A percentile compares a stretch with the other conserved stretches of the same genome.
phyloP scores from a whole-genome alignment of 2,797 vertebrate genomes.

The Epinephelus awoara region DNA sequence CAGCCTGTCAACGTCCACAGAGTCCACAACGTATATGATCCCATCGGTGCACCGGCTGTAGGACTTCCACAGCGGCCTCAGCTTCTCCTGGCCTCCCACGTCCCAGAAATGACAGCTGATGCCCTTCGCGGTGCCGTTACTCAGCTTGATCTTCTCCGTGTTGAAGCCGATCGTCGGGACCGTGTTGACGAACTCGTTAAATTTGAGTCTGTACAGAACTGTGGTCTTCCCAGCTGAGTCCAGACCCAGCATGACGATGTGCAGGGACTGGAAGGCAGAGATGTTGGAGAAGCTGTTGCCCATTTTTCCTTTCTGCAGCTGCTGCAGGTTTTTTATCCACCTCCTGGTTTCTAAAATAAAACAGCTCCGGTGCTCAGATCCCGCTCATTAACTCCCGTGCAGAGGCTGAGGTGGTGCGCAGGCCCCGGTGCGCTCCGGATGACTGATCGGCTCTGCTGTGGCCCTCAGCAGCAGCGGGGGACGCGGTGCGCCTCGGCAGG shows the following conservation, averaged over 20 bases:
- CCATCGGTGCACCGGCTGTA: conserved; percentile 98
- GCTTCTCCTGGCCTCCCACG: conserved; percentile 97
- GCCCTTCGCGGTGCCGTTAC: conserved; percentile 91
- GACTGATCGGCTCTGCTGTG: conserved; percentile 49
- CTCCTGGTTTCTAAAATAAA: background rate
- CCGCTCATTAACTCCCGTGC: background rate
- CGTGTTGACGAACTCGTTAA: conserved; percentile 98
- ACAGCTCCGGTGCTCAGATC: conserved; percentile 2
- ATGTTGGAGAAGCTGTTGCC: conserved; percentile 98
- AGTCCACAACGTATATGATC: conserved; percentile 99
- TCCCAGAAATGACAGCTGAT: conserved; percentile 99
- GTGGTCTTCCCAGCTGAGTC: conserved; percentile 98
- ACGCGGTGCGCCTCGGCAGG: conserved; percentile 56
- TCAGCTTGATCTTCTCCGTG: conserved; percentile 95
- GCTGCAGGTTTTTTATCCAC: conserved; percentile 5
- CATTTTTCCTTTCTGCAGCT: conserved; percentile 76
- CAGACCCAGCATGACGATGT: conserved; percentile 98
- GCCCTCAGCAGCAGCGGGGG: conserved; percentile 53
- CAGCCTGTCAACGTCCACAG: conserved; percentile 94
- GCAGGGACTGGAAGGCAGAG: conserved; percentile 96
- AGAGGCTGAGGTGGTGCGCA: background rate
- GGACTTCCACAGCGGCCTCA: conserved; percentile 98
- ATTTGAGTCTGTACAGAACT: conserved; percentile 95
- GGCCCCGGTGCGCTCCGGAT: conserved; percentile 29
- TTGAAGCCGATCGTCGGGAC: conserved; percentile 99